Percentiles rank a stretch among this genome's conserved stretches.
Conservation (phyloP, 2,888 invertebrate genomes). For the Elmis aenea region DNA sequence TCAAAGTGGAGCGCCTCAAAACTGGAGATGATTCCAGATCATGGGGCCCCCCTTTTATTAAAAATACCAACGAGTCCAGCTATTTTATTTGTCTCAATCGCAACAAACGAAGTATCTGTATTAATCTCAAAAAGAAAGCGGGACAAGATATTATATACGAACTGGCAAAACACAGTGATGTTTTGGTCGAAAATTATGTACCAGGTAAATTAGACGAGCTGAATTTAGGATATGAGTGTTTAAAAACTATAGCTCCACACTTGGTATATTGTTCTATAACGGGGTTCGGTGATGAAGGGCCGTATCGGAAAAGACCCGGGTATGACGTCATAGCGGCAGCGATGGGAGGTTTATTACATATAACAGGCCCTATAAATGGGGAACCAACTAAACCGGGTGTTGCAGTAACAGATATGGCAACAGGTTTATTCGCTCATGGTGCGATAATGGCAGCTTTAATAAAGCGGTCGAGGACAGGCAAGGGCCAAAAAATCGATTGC, state of each 20-base stretch:
- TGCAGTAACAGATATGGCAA: conserved; percentile 87
- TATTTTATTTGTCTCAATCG: conserved; percentile 89
- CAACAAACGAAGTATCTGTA: conserved; percentile 88
- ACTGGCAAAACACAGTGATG: conserved; percentile 73
- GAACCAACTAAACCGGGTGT: conserved; percentile 89
- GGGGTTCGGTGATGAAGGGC: conserved; percentile 86
- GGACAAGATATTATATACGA: conserved; percentile 65
- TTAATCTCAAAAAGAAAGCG: conserved; percentile 70
- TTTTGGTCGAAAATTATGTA: conserved; percentile 89
- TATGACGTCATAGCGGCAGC: conserved; percentile 96
- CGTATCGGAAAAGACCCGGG: conserved; percentile 82
- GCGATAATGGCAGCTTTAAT: conserved; percentile 89
- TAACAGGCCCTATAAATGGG: conserved; percentile 80
- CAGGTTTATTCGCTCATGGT: conserved; percentile 91
- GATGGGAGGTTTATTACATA: conserved; percentile 81
- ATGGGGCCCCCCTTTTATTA: conserved; percentile 89
- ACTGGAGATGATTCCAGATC: conserved; percentile 82
- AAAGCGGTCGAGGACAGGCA: conserved; percentile 68
- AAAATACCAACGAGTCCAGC: conserved; percentile 60
- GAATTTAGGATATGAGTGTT: conserved; percentile 72
- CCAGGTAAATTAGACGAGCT: conserved; percentile 80
- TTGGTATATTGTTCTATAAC: conserved; percentile 92
- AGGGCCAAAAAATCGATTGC: conserved; percentile 90
- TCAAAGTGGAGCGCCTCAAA: conserved; percentile 84
- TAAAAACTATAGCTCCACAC: conserved; percentile 65